phyloP scores from a whole-genome alignment of 2,797 vertebrate genomes.

The Pipistrellus nathusii region DNA sequence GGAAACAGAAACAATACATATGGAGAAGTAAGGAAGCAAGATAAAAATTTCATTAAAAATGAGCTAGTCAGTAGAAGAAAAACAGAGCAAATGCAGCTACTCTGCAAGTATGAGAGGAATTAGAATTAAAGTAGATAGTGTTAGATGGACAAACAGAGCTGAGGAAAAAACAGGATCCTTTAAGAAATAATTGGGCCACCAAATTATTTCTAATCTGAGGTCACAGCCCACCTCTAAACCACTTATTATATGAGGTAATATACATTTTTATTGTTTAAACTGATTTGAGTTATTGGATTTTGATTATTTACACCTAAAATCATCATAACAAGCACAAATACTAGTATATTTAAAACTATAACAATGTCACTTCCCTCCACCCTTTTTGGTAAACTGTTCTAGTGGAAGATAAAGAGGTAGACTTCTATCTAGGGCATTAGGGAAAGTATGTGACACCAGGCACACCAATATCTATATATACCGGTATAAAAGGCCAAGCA shows the following conservation, averaged over 20 bases:
- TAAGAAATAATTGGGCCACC: not conserved
- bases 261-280: slow-evolving; percentile 45
- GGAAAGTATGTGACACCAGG: not conserved
- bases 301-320: slow-evolving; percentile 29
- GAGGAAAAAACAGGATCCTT: not conserved
- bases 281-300: slow-evolving; percentile 24
- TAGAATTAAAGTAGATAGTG: not conserved
- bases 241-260: not conserved
- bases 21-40: not conserved
- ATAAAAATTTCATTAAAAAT: not conserved
- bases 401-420: not conserved
- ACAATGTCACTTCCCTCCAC: not conserved
- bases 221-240: not conserved
- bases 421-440: not conserved
- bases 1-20: not conserved
- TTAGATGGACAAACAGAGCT: not conserved
- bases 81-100: not conserved
- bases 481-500: too few species aligned
- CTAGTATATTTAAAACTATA: slow-evolving; percentile 4
- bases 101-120: not conserved
- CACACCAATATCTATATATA: not conserved
- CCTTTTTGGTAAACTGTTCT: not conserved
- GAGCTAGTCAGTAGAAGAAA: not conserved
- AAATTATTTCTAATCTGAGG: not conserved
- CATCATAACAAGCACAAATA: not conserved